Conservation (phyloP, 2,888 invertebrate genomes). For the Catocala nupta region DNA sequence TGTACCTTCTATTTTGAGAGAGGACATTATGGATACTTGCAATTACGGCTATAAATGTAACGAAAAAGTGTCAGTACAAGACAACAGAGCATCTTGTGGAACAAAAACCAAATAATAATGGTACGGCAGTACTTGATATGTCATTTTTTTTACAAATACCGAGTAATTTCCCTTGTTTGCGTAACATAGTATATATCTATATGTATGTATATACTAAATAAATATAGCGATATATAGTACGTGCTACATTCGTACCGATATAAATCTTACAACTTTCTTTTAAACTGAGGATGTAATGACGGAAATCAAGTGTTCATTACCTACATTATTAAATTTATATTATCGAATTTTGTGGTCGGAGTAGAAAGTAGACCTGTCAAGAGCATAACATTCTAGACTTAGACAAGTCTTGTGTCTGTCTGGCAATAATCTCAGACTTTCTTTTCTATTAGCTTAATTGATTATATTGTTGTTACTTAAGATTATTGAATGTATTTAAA, state of each 20-base stretch:
- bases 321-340: conserved; percentile 9
- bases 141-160: no score
- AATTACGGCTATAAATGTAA: no score
- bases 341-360: conserved; percentile 3
- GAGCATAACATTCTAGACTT: neutral
- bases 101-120: no score
- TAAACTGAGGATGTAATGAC: conserved; percentile 13
- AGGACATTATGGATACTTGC: no score
- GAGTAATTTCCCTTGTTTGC: no score
- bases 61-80: no score
- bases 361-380: conserved; percentile 27
- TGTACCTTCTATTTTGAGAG: no score
- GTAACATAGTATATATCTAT: neutral
- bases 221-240: neutral
- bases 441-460: conserved; percentile 1
- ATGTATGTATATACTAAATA: neutral
- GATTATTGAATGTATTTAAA: no score
- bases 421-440: neutral
- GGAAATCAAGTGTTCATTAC: conserved; percentile 19
- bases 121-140: no score
- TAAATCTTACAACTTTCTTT: conserved; percentile 6
- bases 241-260: neutral
- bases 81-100: no score
- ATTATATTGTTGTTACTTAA: neutral
- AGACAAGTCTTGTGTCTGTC: neutral